phyloP scores from a whole-genome alignment of 2,113 vertebrate genomes.

The Brachypteracias leptosomus region DNA sequence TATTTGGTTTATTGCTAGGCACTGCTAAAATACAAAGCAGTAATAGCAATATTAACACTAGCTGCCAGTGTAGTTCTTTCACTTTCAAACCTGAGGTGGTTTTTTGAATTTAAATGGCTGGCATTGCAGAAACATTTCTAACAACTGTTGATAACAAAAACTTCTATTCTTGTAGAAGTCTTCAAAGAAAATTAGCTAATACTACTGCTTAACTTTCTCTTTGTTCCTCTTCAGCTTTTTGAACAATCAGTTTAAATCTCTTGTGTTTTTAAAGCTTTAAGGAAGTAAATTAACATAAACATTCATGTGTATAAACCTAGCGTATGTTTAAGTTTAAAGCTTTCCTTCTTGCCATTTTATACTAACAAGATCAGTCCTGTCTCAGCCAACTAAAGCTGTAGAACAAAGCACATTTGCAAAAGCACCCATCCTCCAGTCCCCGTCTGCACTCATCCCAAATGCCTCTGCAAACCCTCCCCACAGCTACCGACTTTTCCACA shows the following conservation, averaged over 20 bases:
- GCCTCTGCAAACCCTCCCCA: background rate
- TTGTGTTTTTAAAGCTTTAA: background rate
- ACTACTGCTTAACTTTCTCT: background rate
- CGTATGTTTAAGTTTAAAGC: background rate
- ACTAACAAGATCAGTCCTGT: background rate
- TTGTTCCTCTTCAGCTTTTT: background rate
- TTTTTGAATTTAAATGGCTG: background rate
- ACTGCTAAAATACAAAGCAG: background rate
- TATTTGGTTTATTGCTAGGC: conserved; percentile 63
- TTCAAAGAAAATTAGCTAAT: background rate
- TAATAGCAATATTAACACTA: background rate
- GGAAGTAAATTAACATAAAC: background rate
- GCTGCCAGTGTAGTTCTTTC: background rate
- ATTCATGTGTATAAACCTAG: background rate
- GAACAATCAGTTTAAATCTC: background rate
- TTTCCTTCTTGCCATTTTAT: background rate
- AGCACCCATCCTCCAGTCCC: background rate
- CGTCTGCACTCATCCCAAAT: background rate
- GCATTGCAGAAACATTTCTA: background rate
- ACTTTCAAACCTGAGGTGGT: background rate
- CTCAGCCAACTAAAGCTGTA: background rate
- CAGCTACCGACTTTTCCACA: background rate
- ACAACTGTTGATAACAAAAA: background rate
- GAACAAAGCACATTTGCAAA: rapidly evolving
- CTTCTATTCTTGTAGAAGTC: background rate